A percentile compares a stretch with the other conserved stretches of the same genome.
These are phyloP conservation scores for Campoletis sonorensis DNA, from an alignment of 1,140 invertebrate genomes.

Conservation along the genomic window DNA sequence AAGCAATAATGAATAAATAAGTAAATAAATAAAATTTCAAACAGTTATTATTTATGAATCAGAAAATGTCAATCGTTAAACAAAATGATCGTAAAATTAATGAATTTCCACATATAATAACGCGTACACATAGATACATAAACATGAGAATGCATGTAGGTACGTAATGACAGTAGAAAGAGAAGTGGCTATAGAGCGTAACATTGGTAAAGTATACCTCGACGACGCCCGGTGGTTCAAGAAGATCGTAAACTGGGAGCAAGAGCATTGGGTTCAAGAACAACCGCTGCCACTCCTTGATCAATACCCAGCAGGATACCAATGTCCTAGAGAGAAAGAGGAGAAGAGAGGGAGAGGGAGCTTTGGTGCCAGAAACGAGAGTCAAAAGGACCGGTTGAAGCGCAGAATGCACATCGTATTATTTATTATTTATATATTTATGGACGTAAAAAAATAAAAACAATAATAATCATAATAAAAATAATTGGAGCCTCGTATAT, in stretches of 20 bases:
- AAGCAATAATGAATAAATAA: too few species aligned
- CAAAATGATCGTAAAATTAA: too few species aligned
- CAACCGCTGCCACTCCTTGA: constrained; percentile 71
- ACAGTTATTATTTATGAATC: too few species aligned
- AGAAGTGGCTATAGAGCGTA: neutral
- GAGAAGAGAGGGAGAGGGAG: neutral
- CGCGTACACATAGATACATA: neutral
- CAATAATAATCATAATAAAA: too few species aligned
- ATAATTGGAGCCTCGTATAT: too few species aligned
- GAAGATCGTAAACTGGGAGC: constrained; percentile 68
- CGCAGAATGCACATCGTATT: neutral
- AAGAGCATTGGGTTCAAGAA: constrained; percentile 71
- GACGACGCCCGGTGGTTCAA: constrained; percentile 52
- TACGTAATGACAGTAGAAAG: neutral
- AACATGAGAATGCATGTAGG: neutral
- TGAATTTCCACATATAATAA: neutral
- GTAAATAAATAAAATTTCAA: too few species aligned
- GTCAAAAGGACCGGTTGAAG: neutral
- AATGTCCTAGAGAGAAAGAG: constrained; percentile 50
- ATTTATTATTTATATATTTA: too few species aligned
- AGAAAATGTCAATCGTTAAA: too few species aligned
- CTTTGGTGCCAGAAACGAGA: neutral
- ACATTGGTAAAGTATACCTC: constrained; percentile 5
- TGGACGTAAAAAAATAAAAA: too few species aligned
- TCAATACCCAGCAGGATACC: constrained; percentile 67